A percentile compares a stretch with the other conserved stretches of the same genome.
These are phyloP conservation scores for Lineus longissimus DNA, from an alignment of 1,140 invertebrate species.

Conservation along the genomic window DNA sequence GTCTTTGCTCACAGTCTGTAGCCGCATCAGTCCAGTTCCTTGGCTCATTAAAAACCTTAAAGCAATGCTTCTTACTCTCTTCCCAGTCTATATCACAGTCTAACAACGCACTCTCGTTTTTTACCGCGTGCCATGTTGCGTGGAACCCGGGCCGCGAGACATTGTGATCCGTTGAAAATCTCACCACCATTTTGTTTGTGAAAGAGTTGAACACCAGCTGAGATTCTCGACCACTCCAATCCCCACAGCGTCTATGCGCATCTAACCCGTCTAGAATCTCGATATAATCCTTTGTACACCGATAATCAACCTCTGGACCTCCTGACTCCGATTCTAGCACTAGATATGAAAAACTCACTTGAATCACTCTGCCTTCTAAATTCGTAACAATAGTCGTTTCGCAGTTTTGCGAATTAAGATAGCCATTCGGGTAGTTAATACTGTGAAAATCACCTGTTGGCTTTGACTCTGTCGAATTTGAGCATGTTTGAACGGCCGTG, in stretches of 20 bases:
- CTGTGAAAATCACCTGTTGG: constrained; percentile 13
- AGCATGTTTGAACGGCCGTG: constrained; percentile 15
- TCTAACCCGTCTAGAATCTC: constrained; percentile 18
- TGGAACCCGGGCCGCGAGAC: constrained; percentile 20
- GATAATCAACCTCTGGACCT: neutral
- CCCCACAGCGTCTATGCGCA: constrained; percentile 22
- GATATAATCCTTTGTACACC: constrained; percentile 26
- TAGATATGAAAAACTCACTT: constrained; percentile 22
- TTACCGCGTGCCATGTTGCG: constrained; percentile 20
- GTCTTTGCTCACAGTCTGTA: constrained; percentile 60
- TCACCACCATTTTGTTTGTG: constrained; percentile 10
- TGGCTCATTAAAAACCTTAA: constrained; percentile 59
- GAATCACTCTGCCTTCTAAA: constrained; percentile 8
- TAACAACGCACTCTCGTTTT: neutral
- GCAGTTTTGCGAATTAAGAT: constrained; percentile 26
- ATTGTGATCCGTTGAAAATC: constrained; percentile 23
- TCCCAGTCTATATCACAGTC: constrained; percentile 55
- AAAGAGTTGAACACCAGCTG: constrained; percentile 18
- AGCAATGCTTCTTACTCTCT: constrained; percentile 60
- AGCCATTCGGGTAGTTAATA: constrained; percentile 21
- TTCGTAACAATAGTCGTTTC: constrained; percentile 17
- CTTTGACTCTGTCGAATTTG: constrained; percentile 19
- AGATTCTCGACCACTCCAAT: constrained; percentile 20
- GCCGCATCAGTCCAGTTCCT: constrained; percentile 65
- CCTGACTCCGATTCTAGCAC: constrained; percentile 21